These are phyloP conservation scores for Sebastes kiyomatsui DNA, from an alignment of 2,797 vertebrate genomes.

Conservation along the genomic window DNA sequence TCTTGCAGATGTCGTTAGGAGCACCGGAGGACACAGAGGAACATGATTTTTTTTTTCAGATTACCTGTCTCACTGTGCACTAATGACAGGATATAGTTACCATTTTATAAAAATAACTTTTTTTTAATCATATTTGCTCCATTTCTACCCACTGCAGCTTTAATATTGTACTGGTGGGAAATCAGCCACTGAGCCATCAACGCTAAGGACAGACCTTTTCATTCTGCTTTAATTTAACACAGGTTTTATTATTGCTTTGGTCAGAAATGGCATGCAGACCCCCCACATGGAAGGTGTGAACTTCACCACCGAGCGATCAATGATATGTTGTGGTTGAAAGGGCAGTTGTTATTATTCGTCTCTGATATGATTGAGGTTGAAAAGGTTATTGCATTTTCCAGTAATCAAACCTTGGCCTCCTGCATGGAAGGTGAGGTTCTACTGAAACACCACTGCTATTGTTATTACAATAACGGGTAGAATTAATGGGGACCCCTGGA, in stretches of 20 bases:
- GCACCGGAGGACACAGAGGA: too few relatives aligned
- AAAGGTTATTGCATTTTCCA: conserved; percentile 45
- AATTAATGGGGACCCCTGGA: conserved; percentile 13
- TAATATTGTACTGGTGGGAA: not conserved
- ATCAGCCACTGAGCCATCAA: not conserved
- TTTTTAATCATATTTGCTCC: too few relatives aligned
- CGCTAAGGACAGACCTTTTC: conserved; percentile 7
- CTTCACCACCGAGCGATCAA: conserved; percentile 6
- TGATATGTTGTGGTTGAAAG: conserved; percentile 22
- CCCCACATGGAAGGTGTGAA: conserved; percentile 5
- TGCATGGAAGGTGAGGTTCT: not conserved
- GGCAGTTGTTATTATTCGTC: conserved; percentile 27
- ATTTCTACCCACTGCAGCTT: too few relatives aligned
- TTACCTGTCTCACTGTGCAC: too few relatives aligned
- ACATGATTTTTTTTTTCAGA: too few relatives aligned
- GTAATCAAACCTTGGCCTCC: conserved; percentile 19
- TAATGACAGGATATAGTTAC: too few relatives aligned
- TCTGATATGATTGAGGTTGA: conserved; percentile 33
- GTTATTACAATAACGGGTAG: conserved; percentile 10
- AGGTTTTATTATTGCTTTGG: conserved; percentile 6
- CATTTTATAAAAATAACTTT: too few relatives aligned
- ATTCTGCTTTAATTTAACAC: conserved; percentile 7
- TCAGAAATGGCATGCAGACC: conserved; percentile 3
- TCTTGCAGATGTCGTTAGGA: too few relatives aligned
- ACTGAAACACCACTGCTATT: not conserved